Conservation (phyloP, 2,888 invertebrate genomes). For the Ennomos quercinarius region DNA sequence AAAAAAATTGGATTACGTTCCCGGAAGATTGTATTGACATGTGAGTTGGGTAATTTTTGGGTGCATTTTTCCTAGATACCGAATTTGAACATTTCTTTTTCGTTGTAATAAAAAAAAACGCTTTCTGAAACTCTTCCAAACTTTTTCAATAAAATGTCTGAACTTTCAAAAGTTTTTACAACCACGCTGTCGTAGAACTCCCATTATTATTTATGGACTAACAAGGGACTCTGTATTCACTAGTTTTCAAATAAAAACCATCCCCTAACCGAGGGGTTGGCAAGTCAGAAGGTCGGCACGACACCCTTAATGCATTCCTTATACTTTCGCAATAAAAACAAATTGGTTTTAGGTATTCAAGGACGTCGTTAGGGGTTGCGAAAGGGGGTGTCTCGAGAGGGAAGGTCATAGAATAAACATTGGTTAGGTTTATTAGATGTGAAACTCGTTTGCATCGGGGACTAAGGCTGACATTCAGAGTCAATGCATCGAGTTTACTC, state of each 20-base stretch:
- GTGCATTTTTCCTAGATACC: too few relatives aligned
- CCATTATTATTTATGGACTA: too few relatives aligned
- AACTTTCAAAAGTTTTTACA: too few relatives aligned
- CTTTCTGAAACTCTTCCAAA: too few relatives aligned
- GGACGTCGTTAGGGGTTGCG: slow-evolving; percentile 34
- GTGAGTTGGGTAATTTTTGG: too few relatives aligned
- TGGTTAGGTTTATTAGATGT: slow-evolving; percentile 6
- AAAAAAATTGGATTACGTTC: too few relatives aligned
- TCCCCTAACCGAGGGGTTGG: slow-evolving; percentile 11
- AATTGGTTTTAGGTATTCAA: slow-evolving; percentile 35
- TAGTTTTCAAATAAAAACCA: background rate
- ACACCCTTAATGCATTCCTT: slow-evolving; percentile 22
- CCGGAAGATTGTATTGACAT: too few relatives aligned
- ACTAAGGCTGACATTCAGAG: too few relatives aligned
- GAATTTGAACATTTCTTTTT: background rate
- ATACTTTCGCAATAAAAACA: slow-evolving; percentile 39
- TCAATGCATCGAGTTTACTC: too few relatives aligned
- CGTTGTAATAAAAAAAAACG: slow-evolving; percentile 11
- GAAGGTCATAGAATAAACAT: slow-evolving; percentile 28
- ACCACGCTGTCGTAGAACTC: too few relatives aligned
- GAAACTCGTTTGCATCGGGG: slow-evolving; percentile 2
- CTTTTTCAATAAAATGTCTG: too few relatives aligned
- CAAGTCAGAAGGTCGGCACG: background rate
- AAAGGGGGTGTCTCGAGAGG: slow-evolving; percentile 24
- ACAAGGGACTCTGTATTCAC: too few relatives aligned